Conservation (phyloP, 2,113 vertebrate species). For the Nesoenas mayeri region DNA sequence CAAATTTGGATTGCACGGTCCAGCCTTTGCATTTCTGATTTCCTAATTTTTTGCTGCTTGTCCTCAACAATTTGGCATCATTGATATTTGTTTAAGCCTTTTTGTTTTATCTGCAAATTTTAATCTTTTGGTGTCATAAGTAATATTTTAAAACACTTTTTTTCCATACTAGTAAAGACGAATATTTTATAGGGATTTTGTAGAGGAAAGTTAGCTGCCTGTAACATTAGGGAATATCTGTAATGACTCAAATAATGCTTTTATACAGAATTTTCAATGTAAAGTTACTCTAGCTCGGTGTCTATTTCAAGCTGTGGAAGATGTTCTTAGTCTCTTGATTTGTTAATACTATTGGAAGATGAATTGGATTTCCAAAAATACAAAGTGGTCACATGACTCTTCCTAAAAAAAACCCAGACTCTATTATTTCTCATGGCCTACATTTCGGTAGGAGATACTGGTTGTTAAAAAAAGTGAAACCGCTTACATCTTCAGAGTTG, state of each 20-base stretch:
- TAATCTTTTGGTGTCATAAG: background rate
- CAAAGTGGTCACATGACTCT: background rate
- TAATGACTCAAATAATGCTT: background rate
- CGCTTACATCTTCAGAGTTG: too few relatives aligned
- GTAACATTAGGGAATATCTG: background rate
- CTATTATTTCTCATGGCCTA: too few relatives aligned
- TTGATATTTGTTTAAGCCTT: background rate
- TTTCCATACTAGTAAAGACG: background rate
- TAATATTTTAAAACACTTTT: background rate
- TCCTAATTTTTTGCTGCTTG: background rate
- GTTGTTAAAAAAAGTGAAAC: too few relatives aligned
- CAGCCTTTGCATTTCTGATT: background rate
- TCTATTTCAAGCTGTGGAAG: background rate
- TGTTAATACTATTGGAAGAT: background rate
- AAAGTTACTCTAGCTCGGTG: background rate
- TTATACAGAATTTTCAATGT: background rate
- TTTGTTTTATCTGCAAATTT: background rate
- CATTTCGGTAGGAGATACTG: too few relatives aligned
- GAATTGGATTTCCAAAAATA: background rate
- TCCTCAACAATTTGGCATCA: background rate
- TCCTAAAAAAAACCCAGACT: background rate
- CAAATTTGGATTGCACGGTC: background rate
- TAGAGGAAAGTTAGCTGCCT: background rate
- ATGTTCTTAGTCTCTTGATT: background rate
- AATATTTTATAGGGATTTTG: background rate